A percentile compares a stretch with the other conserved stretches of the same genome.
These are phyloP conservation scores for Chrysopa pallens DNA, from an alignment of 1,140 invertebrate species.

Conservation along the genomic window DNA sequence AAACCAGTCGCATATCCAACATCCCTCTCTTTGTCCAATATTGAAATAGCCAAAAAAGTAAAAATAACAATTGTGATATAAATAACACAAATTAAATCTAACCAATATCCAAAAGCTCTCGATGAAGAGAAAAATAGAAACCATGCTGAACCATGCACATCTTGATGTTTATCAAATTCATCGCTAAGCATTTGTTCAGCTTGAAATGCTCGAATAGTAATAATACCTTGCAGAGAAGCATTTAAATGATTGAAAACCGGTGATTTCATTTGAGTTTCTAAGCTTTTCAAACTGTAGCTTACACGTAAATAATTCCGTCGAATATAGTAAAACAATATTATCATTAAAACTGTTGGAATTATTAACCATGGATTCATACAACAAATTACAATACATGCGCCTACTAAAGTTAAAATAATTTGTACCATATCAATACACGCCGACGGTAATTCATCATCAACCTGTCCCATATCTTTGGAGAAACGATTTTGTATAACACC, in stretches of 20 bases:
- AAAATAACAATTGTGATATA: slow-evolving; percentile 29
- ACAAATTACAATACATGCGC: slow-evolving; percentile 45
- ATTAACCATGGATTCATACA: slow-evolving; percentile 56
- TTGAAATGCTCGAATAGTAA: slow-evolving; percentile 21
- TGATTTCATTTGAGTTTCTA: slow-evolving; percentile 36
- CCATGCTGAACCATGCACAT: slow-evolving; percentile 27
- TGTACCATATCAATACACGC: slow-evolving; percentile 46
- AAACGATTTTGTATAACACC: slow-evolving; percentile 66
- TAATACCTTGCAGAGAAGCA: slow-evolving; percentile 18
- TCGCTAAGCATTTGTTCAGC: slow-evolving; percentile 17
- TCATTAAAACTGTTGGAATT: slow-evolving; percentile 34
- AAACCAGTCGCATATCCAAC: slow-evolving; percentile 51
- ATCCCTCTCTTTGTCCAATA: slow-evolving; percentile 12
- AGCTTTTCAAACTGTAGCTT: slow-evolving; percentile 22
- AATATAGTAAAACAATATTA: slow-evolving; percentile 16
- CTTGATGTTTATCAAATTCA: slow-evolving; percentile 23
- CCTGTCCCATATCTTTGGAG: slow-evolving; percentile 63
- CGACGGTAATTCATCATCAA: slow-evolving; percentile 61
- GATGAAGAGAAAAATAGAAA: slow-evolving; percentile 27
- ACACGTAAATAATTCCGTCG: slow-evolving; percentile 11
- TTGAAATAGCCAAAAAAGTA: slow-evolving; percentile 10
- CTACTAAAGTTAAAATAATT: slow-evolving; percentile 17
- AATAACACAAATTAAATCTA: slow-evolving; percentile 35
- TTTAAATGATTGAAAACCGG: slow-evolving; percentile 63
- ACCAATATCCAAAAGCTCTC: slow-evolving; percentile 45